Percentiles rank a stretch among this genome's conserved stretches.
These are phyloP conservation scores for Drosophila micromelanica DNA, from an alignment of 1,140 invertebrate genomes.

Conservation along the genomic window DNA sequence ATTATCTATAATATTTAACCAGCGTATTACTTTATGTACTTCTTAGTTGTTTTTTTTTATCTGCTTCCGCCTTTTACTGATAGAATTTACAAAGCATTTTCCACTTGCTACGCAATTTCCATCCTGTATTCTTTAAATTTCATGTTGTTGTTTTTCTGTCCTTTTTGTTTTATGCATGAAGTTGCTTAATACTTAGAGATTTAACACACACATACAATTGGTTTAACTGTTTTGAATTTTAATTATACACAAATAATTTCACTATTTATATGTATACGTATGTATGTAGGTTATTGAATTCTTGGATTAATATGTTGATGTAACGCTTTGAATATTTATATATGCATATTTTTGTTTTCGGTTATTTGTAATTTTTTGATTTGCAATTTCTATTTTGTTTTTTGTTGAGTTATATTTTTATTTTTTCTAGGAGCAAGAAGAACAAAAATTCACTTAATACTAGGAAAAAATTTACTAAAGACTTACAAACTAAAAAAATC, in stretches of 20 bases:
- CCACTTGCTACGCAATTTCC: slow-evolving; percentile 5
- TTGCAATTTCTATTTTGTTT: slow-evolving; percentile 52
- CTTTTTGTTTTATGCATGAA: slow-evolving; percentile 51
- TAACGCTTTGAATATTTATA: slow-evolving; percentile 73
- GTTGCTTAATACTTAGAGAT: slow-evolving; percentile 76
- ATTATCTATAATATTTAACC: slow-evolving; percentile 69
- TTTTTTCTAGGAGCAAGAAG: slow-evolving; percentile 74
- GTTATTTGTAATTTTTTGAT: slow-evolving; percentile 70
- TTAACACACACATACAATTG: slow-evolving; percentile 73
- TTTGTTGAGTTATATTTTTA: slow-evolving; percentile 31
- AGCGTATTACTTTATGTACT: slow-evolving; percentile 36
- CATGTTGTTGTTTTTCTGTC: neutral
- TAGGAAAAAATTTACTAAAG: slow-evolving; percentile 83
- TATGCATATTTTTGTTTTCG: slow-evolving; percentile 64
- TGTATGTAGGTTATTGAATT: slow-evolving; percentile 19
- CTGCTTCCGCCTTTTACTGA: slow-evolving; percentile 37
- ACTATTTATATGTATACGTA: slow-evolving; percentile 55
- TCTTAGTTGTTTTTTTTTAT: slow-evolving; percentile 20
- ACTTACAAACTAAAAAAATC: slow-evolving; percentile 81
- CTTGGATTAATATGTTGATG: slow-evolving; percentile 59
- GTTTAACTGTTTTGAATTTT: slow-evolving; percentile 65
- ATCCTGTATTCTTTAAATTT: slow-evolving; percentile 22
- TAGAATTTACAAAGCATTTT: slow-evolving; percentile 18
- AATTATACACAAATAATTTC: slow-evolving; percentile 66
- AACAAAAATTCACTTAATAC: slow-evolving; percentile 80